Percentiles rank a stretch among this genome's conserved stretches.
phyloP scores from a whole-genome alignment of 2,113 vertebrate species.

The Myotis yumanensis region DNA sequence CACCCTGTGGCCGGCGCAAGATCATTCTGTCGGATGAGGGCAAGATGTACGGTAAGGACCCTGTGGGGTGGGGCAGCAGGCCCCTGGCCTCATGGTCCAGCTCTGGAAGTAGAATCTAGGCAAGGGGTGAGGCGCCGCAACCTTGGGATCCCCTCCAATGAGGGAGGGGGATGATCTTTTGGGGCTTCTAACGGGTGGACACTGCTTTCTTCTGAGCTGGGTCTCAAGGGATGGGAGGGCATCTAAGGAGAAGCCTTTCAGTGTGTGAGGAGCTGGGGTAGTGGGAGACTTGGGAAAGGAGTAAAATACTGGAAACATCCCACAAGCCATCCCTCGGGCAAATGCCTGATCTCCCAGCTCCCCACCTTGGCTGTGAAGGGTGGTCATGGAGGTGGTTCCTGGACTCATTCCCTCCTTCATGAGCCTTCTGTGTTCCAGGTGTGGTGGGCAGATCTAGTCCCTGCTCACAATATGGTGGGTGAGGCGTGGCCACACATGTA shows the following conservation, averaged over 20 bases:
- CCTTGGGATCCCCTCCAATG: background rate
- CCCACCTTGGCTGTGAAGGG: background rate
- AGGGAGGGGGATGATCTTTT: background rate
- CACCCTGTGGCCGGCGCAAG: constrained; percentile 94
- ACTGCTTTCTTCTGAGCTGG: background rate
- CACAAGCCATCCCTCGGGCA: accelerated
- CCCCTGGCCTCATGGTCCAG: background rate
- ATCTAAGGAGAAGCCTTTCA: background rate
- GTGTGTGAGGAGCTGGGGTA: background rate
- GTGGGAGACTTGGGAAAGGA: background rate
- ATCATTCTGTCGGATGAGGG: constrained; percentile 97
- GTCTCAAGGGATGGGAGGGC: background rate
- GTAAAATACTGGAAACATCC: background rate
- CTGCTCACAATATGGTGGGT: accelerated
- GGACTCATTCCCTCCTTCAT: background rate
- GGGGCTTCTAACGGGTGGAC: background rate
- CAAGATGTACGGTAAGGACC: constrained; percentile 97
- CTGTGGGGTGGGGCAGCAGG: background rate
- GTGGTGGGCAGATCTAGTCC: background rate
- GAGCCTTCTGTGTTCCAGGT: background rate
- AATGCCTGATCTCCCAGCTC: background rate
- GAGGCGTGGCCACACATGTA: background rate
- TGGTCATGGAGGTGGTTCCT: background rate
- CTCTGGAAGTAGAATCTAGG: background rate
- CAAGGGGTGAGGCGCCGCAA: accelerated